Percentiles rank a stretch among this genome's conserved stretches.
These are phyloP conservation scores for Solea senegalensis DNA, from an alignment of 2,113 vertebrate species.

Conservation along the genomic window DNA sequence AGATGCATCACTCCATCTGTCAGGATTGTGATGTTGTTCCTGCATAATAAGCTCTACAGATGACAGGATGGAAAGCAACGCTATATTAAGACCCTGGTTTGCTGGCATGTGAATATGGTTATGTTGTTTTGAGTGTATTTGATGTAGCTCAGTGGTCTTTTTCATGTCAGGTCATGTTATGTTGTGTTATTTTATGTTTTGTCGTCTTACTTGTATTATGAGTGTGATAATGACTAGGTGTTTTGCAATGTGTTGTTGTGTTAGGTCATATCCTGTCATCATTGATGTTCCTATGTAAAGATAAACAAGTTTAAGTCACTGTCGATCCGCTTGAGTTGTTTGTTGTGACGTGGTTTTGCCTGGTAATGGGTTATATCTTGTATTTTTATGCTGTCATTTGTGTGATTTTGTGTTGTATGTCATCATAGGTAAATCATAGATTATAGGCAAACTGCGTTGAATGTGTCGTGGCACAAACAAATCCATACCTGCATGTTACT, in stretches of 20 bases:
- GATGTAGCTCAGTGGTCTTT: slow-evolving; percentile 32
- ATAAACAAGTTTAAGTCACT: too few species aligned
- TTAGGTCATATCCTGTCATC: not conserved
- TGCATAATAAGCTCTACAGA: slow-evolving; percentile 66
- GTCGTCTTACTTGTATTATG: not conserved
- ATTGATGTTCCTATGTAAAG: too few species aligned
- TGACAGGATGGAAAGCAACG: slow-evolving; percentile 58
- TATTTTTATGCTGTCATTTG: too few species aligned
- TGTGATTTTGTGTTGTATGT: not conserved
- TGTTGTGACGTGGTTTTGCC: too few species aligned
- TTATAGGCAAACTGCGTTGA: not conserved
- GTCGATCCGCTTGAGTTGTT: too few species aligned
- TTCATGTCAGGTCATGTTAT: not conserved
- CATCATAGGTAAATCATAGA: not conserved
- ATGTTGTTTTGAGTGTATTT: slow-evolving; percentile 42
- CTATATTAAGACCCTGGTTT: slow-evolving; percentile 67
- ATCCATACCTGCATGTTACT: not conserved
- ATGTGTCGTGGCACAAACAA: too few species aligned
- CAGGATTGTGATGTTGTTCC: slow-evolving; percentile 52
- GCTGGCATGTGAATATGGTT: slow-evolving; percentile 53
- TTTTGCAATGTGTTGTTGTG: not conserved
- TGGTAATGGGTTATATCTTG: too few species aligned
- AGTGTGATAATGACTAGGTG: too few species aligned
- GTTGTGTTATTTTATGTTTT: not conserved
- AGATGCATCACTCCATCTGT: slow-evolving; percentile 68